These are phyloP conservation scores for Dallia pectoralis DNA, from an alignment of 2,797 vertebrate genomes.

Conservation along the genomic window DNA sequence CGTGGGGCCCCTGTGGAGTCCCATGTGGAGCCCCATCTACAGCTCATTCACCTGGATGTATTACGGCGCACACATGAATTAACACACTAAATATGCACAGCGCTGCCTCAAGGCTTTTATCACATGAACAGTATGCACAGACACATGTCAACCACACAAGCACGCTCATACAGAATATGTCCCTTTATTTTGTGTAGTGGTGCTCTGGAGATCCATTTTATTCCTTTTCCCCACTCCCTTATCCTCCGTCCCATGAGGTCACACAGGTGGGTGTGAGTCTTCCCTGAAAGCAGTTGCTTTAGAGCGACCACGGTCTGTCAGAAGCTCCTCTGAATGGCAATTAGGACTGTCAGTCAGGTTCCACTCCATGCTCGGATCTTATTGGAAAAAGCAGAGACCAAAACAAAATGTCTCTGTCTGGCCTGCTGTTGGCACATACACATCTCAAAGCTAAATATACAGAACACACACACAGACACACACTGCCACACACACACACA, in stretches of 20 bases:
- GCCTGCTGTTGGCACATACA: background rate
- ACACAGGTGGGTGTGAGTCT: slow-evolving; percentile 17
- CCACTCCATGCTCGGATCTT: background rate
- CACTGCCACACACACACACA: background rate
- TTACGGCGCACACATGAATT: slow-evolving; percentile 34
- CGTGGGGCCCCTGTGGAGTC: slow-evolving; percentile 47
- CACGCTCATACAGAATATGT: background rate
- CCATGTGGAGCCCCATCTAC: slow-evolving; percentile 31
- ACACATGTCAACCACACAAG: background rate
- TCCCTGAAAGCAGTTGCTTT: slow-evolving; percentile 20
- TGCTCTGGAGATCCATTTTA: background rate
- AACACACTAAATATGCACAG: slow-evolving; percentile 36
- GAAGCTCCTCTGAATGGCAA: background rate
- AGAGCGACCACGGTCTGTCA: background rate
- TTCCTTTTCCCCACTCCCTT: background rate
- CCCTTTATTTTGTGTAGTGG: background rate
- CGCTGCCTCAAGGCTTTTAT: background rate
- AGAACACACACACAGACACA: background rate
- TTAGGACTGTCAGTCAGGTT: background rate
- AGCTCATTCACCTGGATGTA: slow-evolving; percentile 40
- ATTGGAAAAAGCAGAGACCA: background rate
- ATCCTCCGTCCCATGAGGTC: slow-evolving; percentile 8
- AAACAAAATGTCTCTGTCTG: background rate
- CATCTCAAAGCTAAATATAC: background rate
- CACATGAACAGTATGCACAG: background rate